phyloP scores from a whole-genome alignment of 2,113 vertebrate genomes.

The Rousettus leschenaultii region DNA sequence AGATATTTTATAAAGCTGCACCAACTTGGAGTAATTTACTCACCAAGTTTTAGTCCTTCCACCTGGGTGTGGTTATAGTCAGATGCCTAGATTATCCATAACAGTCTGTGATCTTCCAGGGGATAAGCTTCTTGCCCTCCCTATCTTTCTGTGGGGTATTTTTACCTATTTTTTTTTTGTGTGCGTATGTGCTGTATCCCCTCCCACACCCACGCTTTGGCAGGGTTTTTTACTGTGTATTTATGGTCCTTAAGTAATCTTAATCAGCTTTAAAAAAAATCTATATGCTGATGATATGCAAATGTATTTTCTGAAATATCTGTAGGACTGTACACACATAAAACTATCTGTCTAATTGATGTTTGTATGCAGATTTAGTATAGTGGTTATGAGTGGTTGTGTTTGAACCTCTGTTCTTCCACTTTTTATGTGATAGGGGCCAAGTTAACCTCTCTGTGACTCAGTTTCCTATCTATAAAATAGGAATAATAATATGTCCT shows the following conservation, averaged over 20 bases:
- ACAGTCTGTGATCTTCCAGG: not conserved
- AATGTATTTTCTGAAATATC: not conserved
- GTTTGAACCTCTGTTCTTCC: not conserved
- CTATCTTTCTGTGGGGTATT: not conserved
- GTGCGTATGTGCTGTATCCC: not conserved
- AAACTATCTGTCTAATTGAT: not conserved
- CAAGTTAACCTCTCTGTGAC: not conserved
- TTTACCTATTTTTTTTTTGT: slow-evolving; percentile 3
- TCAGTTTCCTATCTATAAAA: not conserved
- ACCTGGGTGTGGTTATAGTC: not conserved
- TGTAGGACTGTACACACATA: not conserved
- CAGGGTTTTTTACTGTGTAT: not conserved
- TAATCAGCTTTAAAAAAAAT: not conserved
- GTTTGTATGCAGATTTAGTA: not conserved
- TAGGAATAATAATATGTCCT: not conserved
- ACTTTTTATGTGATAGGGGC: not conserved
- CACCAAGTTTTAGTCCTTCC: not conserved
- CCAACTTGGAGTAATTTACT: not conserved
- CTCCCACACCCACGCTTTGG: not conserved
- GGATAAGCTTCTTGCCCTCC: not conserved
- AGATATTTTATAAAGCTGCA: not conserved
- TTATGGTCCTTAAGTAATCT: not conserved
- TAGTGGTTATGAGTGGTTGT: not conserved
- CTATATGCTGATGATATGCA: not conserved
- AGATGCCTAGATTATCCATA: not conserved